phyloP scores from a whole-genome alignment of 92 coral and sea anemone species.

The Palythoa grandis region DNA sequence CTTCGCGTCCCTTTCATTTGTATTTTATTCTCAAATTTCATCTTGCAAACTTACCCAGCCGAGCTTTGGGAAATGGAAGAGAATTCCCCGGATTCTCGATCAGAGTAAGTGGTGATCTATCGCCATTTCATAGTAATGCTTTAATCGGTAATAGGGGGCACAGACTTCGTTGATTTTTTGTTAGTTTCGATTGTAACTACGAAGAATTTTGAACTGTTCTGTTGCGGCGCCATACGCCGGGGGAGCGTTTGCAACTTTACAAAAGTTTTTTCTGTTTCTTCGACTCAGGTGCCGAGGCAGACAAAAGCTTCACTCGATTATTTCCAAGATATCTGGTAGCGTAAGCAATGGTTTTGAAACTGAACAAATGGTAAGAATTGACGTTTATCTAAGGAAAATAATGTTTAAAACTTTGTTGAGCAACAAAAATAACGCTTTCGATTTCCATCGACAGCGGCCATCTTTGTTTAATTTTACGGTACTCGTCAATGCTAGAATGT shows the following conservation, averaged over 20 bases:
- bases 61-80: conserved; percentile 70
- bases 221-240: conserved; percentile 7
- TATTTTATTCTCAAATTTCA: conserved; percentile 78
- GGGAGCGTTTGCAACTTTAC: background rate
- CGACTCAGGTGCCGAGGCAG: conserved; percentile 73
- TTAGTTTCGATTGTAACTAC: background rate
- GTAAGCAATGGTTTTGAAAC: conserved; percentile 54
- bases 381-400: background rate
- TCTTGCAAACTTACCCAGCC: conserved; percentile 57
- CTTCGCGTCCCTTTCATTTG: conserved; percentile 55
- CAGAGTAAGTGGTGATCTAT: conserved; percentile 56
- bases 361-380: conserved; percentile 54
- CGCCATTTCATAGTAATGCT: background rate
- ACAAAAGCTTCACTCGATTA: conserved; percentile 83
- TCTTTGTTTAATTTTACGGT: conserved; percentile 27
- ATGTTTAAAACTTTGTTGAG: background rate
- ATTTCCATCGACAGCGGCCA: conserved; percentile 32
- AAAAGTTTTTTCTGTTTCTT: conserved; percentile 47
- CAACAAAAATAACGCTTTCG: conserved; percentile 1
- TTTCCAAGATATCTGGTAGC: conserved; percentile 79
- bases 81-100: conserved; percentile 75
- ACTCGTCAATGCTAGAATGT: background rate
- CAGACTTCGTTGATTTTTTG: background rate
- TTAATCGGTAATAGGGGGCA: background rate
- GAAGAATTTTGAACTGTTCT: background rate